These are phyloP conservation scores for Pegea sp. DNA, from an alignment of 23 tunicate species.

Conservation along the genomic window DNA sequence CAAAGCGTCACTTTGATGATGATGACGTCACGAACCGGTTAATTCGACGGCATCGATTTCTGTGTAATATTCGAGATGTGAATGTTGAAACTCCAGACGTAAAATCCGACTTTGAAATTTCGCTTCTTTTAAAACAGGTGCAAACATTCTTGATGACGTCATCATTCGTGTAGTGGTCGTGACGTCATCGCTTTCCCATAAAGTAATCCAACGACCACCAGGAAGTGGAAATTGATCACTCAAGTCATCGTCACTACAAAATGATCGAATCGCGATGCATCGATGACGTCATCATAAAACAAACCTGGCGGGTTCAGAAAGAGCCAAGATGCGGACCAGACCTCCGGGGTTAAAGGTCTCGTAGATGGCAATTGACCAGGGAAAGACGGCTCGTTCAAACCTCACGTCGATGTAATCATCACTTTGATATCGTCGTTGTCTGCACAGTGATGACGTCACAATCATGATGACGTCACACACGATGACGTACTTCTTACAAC, in stretches of 20 bases:
- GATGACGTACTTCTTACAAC: no score
- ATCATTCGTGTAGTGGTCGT: no score
- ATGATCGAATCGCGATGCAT: no score
- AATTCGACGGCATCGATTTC: conserved; percentile 90
- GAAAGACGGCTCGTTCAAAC: conserved; percentile 65
- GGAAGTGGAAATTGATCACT: no score
- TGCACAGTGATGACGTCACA: neutral
- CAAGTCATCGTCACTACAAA: no score
- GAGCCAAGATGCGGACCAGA: conserved; percentile 59
- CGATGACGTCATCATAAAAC: no score
- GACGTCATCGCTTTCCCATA: no score
- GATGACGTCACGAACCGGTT: conserved; percentile 20
- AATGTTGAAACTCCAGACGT: conserved; percentile 59
- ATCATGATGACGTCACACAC: no score
- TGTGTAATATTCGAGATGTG: conserved; percentile 61
- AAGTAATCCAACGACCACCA: no score
- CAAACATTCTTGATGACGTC: conserved; percentile 18
- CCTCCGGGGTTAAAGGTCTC: conserved; percentile 93
- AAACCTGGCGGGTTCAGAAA: no score
- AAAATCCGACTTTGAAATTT: conserved; percentile 34
- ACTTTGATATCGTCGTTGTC: conserved; percentile 19
- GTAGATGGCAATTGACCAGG: conserved; percentile 86
- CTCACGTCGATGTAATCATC: conserved; percentile 73
- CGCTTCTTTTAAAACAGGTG: conserved; percentile 28
- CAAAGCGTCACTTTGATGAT: conserved; percentile 50